Conservation (phyloP, 2,797 vertebrate genomes). For the Gymnothorax reevesii region DNA sequence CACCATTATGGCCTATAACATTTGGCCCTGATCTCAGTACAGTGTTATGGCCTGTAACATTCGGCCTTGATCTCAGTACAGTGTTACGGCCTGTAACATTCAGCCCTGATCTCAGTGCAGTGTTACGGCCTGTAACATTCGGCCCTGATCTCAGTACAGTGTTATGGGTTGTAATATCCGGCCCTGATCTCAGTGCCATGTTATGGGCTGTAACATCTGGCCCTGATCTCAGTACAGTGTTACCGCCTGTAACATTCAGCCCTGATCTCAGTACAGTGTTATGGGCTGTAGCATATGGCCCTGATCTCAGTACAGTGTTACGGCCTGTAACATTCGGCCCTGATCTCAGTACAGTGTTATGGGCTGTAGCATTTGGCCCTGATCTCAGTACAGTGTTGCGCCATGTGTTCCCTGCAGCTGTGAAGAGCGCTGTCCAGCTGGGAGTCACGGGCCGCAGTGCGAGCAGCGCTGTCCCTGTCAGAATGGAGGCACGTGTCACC, state of each 20-base stretch:
- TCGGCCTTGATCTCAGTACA: too few species aligned
- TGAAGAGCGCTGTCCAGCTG: constrained; percentile 89
- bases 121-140: neutral
- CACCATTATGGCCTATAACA: neutral
- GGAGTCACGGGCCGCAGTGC: constrained; percentile 93
- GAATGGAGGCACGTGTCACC: constrained; percentile 93
- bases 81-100: too few species aligned
- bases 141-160: neutral
- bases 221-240: neutral
- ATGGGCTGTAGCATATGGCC: neutral
- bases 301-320: too few species aligned
- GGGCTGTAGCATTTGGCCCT: neutral
- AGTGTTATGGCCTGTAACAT: constrained; percentile 1
- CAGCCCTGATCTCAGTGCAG: neutral
- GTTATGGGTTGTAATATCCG: neutral
- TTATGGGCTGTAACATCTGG: too few species aligned
- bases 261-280: neutral
- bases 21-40: neutral
- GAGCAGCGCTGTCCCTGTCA: constrained; percentile 96
- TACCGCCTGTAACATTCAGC: neutral
- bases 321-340: too few species aligned
- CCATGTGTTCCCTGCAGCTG: constrained; percentile 73
- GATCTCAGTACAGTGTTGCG: neutral
- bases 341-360: neutral
- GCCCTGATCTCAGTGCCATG: too few species aligned